Conservation (phyloP, 2,888 invertebrate species). For the Empis livida region DNA sequence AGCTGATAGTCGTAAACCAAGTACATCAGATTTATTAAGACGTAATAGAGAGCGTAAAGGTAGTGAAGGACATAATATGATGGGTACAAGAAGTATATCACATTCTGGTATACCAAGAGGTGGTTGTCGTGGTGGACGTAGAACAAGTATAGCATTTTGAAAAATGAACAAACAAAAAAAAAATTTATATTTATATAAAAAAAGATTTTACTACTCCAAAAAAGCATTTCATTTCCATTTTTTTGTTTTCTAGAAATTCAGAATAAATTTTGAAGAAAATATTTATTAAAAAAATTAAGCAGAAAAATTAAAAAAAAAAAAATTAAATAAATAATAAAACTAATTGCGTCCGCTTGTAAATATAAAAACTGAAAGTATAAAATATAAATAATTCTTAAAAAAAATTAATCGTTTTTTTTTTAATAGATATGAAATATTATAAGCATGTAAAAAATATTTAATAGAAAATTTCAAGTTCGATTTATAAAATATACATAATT, state of each 20-base stretch:
- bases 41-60: conserved; percentile 32
- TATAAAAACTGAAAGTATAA: too few relatives aligned
- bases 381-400: too few relatives aligned
- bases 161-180: too few relatives aligned
- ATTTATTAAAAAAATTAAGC: too few relatives aligned
- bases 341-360: neutral
- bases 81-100: conserved; percentile 32
- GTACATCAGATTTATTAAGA: conserved; percentile 32
- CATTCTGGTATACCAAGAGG: conserved; percentile 30
- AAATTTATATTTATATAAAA: too few relatives aligned
- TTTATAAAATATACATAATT: too few relatives aligned
- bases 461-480: too few relatives aligned
- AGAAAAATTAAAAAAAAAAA: neutral
- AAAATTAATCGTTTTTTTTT: too few relatives aligned
- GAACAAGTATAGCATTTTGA: conserved; percentile 36
- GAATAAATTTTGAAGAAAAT: neutral
- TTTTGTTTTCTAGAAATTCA: too few relatives aligned
- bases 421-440: too few relatives aligned
- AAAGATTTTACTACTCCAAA: neutral
- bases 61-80: conserved; percentile 26
- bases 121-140: conserved; percentile 25
- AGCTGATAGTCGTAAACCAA: conserved; percentile 28
- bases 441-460: too few relatives aligned
- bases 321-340: neutral
- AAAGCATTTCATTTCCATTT: neutral